Conservation (phyloP, 1,140 invertebrate genomes). For the Bicyclus anynana region DNA sequence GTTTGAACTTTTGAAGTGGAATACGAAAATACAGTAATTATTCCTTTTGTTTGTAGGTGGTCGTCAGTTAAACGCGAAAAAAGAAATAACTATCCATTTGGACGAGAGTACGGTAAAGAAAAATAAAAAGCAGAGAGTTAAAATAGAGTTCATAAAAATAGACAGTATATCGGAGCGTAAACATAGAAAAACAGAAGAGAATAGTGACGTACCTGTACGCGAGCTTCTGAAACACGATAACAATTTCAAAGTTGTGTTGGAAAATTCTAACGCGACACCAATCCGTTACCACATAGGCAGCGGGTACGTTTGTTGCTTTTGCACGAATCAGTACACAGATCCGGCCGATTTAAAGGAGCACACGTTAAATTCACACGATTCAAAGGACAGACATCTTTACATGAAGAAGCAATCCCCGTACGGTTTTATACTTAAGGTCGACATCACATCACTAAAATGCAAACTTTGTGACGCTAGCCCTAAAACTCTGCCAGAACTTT, state of each 20-base stretch:
- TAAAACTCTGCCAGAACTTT: conserved; percentile 8
- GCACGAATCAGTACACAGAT: conserved; percentile 24
- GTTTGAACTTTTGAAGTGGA: neutral
- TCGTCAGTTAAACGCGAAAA: conserved; percentile 5
- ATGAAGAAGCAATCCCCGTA: conserved; percentile 8
- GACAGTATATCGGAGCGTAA: neutral
- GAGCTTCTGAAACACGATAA: conserved; percentile 36
- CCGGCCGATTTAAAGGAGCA: conserved; percentile 38
- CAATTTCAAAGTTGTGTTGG: conserved; percentile 34
- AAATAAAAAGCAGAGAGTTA: conserved; percentile 1
- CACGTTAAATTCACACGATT: conserved; percentile 26
- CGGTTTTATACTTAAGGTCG: conserved; percentile 28
- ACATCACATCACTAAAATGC: conserved; percentile 36
- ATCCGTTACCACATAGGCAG: conserved; percentile 28
- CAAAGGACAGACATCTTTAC: conserved; percentile 13
- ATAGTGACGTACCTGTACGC: neutral
- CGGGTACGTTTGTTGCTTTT: conserved; percentile 43
- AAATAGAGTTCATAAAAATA: neutral
- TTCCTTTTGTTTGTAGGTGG: conserved; percentile 21
- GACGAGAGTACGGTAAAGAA: conserved; percentile 3
- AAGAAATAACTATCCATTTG: neutral
- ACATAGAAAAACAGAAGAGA: neutral
- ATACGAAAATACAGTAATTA: conserved; percentile 16
- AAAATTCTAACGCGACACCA: conserved; percentile 45
- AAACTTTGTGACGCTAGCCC: conserved; percentile 23